phyloP scores from a whole-genome alignment of 1,140 invertebrate genomes.

The Branchinecta lynchi region DNA sequence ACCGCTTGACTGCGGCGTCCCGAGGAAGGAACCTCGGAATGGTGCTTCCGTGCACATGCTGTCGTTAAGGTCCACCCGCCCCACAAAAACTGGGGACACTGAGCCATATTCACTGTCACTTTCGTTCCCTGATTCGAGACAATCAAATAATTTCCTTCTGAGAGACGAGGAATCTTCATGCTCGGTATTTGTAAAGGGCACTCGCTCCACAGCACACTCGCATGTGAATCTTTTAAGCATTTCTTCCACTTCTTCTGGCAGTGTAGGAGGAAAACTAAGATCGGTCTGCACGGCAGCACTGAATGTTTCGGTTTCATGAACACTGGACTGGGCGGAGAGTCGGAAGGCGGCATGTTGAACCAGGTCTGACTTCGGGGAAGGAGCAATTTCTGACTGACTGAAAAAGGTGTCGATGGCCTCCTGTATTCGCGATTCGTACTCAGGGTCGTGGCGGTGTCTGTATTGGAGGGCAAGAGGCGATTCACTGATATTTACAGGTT shows the following conservation, averaged over 20 bases:
- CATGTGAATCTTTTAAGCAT: not conserved
- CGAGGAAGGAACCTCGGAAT: not conserved
- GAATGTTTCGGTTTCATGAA: not conserved
- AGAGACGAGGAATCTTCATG: not conserved
- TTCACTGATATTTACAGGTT: slow-evolving; percentile 2
- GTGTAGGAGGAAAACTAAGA: not conserved
- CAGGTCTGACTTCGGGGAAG: not conserved
- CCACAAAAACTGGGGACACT: not conserved
- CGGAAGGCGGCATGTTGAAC: not conserved
- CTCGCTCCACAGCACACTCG: not conserved
- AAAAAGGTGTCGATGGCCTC: not conserved
- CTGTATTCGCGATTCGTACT: not conserved
- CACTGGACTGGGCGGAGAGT: not conserved
- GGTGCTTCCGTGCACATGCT: not conserved
- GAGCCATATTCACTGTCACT: not conserved
- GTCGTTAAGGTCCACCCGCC: not conserved
- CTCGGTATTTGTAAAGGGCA: not conserved
- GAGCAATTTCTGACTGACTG: not conserved
- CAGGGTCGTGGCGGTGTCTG: not conserved
- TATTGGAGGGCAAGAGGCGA: not conserved
- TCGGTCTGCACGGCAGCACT: not conserved
- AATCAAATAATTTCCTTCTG: not conserved
- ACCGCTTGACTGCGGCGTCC: not conserved
- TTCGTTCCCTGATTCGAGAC: not conserved
- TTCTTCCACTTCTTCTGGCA: not conserved